phyloP scores from a whole-genome alignment of 2,797 vertebrate species.

The Toxotes lorentzi region DNA sequence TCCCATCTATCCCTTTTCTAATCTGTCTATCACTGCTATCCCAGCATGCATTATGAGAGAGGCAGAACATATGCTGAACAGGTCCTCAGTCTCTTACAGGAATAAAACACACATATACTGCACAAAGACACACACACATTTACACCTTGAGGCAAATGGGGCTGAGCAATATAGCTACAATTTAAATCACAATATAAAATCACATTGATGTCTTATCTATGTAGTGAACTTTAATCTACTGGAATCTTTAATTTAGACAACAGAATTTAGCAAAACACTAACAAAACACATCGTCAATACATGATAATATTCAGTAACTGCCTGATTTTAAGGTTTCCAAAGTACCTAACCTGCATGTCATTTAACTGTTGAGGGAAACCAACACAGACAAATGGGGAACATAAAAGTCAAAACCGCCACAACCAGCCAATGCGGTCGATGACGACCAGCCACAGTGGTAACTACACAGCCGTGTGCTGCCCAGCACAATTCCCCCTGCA shows the following conservation, averaged over 20 bases:
- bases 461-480: constrained; percentile 8
- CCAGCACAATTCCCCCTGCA: constrained; percentile 25
- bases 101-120: not conserved
- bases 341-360: not conserved
- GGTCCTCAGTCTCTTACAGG: not conserved
- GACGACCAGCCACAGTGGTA: not conserved
- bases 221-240: not conserved
- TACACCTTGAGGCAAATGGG: not conserved
- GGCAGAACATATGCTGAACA: not conserved
- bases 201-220: not conserved
- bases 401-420: not conserved
- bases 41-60: constrained; percentile 14
- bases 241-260: not conserved
- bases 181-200: not conserved
- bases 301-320: not conserved
- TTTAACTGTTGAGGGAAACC: not conserved
- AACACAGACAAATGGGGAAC: not conserved
- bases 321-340: not conserved
- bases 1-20: not conserved
- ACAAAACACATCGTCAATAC: not conserved
- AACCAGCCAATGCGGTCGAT: constrained; percentile 10
- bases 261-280: not conserved
- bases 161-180: not conserved
- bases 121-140: not conserved
- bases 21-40: not conserved